Percentiles rank a stretch among this genome's conserved stretches.
These are phyloP conservation scores for Colinus virginianus DNA, from an alignment of 2,113 vertebrate genomes.

Conservation along the genomic window DNA sequence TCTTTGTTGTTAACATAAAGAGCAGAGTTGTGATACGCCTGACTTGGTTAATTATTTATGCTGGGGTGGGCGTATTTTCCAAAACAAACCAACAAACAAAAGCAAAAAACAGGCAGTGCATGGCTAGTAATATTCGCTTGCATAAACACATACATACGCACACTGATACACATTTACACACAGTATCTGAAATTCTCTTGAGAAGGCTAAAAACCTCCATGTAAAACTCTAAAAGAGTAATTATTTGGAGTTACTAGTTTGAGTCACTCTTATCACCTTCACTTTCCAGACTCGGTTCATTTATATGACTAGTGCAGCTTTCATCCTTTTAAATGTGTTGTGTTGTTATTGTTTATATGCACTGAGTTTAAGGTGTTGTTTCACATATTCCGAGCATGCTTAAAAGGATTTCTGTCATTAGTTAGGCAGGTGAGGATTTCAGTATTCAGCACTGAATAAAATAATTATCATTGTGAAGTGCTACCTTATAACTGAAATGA, in stretches of 20 bases:
- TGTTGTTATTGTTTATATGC: not conserved
- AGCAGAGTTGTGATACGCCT: not conserved
- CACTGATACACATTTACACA: fast-evolving
- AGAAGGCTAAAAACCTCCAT: not conserved
- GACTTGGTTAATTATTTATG: not conserved
- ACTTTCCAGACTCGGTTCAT: not conserved
- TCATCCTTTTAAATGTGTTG: not conserved
- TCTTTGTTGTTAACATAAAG: not conserved
- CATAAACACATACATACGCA: not conserved
- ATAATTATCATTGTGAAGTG: not conserved
- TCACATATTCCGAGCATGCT: not conserved
- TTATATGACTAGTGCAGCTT: not conserved
- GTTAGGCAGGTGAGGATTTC: not conserved
- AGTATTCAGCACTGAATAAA: not conserved
- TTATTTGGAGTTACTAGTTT: not conserved
- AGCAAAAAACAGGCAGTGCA: not conserved
- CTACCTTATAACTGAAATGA: not conserved
- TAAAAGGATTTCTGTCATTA: not conserved
- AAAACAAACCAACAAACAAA: not conserved
- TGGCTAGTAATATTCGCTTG: not conserved
- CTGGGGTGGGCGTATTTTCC: fast-evolving
- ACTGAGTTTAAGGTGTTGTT: not conserved
- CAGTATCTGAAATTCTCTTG: not conserved
- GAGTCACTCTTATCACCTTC: not conserved
- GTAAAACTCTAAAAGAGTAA: not conserved